Conservation (phyloP, 1,140 invertebrate species). For the Manduca sexta region DNA sequence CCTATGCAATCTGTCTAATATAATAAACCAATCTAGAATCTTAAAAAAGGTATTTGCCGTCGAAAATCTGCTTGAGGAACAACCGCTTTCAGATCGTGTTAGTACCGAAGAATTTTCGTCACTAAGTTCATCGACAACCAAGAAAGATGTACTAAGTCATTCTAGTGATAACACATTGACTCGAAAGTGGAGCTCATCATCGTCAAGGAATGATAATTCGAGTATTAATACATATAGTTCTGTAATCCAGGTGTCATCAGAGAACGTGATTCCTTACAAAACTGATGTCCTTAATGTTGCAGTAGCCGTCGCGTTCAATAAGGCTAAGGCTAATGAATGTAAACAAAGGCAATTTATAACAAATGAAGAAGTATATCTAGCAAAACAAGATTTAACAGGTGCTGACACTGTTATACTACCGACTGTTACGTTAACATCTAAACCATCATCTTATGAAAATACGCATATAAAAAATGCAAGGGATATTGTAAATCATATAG, state of each 20-base stretch:
- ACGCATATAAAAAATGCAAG: background rate
- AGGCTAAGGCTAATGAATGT: background rate
- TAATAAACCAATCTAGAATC: constrained; percentile 17
- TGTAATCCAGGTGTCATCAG: constrained; percentile 15
- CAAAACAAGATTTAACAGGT: constrained; percentile 24
- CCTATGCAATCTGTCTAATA: constrained; percentile 15
- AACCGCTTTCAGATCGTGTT: background rate
- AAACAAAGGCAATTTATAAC: constrained; percentile 9
- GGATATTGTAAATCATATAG: background rate
- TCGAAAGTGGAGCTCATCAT: constrained; percentile 8
- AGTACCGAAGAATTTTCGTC: background rate
- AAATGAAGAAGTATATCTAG: constrained; percentile 14
- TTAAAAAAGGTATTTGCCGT: constrained; percentile 29
- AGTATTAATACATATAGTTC: constrained; percentile 12
- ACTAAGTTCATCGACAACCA: constrained; percentile 7
- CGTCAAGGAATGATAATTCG: constrained; percentile 13
- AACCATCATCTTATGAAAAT: background rate
- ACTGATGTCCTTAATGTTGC: constrained; percentile 34
- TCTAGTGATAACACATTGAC: constrained; percentile 27
- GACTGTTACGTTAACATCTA: constrained; percentile 8
- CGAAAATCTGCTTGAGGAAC: constrained; percentile 26
- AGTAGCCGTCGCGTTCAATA: constrained; percentile 28
- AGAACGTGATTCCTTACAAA: constrained; percentile 17
- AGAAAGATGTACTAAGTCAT: constrained; percentile 18
- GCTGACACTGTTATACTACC: constrained; percentile 14